Evolutionary conservation across 2,888 invertebrate species (phyloP).

Genomic region (Nymphalis urticae): DNA sequence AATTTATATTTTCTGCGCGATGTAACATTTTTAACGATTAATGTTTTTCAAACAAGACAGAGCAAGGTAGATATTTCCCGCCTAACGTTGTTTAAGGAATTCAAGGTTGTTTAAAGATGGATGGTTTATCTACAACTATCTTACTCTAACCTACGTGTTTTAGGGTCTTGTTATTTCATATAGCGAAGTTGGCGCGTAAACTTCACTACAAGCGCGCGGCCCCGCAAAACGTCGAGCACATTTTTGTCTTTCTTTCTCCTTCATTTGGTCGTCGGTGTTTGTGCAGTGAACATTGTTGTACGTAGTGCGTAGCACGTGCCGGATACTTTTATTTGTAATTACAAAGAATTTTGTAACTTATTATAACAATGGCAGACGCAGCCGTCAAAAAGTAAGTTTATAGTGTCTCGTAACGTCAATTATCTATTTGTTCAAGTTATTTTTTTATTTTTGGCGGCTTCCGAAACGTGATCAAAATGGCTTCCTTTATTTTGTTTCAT

Average conservation of each 20-base stretch:
- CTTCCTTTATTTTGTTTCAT: conserved; percentile 60
- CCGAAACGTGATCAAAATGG: conserved; percentile 81
- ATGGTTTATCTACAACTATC: conserved; percentile 48
- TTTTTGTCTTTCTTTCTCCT: conserved; percentile 71
- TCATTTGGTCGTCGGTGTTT: conserved; percentile 78
- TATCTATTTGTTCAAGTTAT: conserved; percentile 42
- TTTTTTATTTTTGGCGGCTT: conserved; percentile 72
- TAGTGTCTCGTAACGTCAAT: conserved; percentile 39
- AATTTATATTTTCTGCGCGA: conserved; percentile 37
- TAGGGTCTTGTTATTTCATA: conserved; percentile 48
- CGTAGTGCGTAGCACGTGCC: conserved; percentile 74
- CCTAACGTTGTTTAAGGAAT: conserved; percentile 51
- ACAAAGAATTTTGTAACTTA: conserved; percentile 52
- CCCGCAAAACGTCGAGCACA: conserved; percentile 64
- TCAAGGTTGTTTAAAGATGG: conserved; percentile 68
- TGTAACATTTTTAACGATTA: conserved; percentile 54
- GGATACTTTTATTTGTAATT: conserved; percentile 50
- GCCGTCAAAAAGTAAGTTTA: conserved; percentile 85
- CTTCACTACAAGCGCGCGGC: conserved; percentile 58
- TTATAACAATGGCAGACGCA: conserved; percentile 85
- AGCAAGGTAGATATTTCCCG: conserved; percentile 62
- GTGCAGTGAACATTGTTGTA: conserved; percentile 74
- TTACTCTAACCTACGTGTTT: conserved; percentile 45
- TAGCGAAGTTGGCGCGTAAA: conserved; percentile 56
- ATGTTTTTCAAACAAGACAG: conserved; percentile 59